phyloP scores from a whole-genome alignment of 2,113 vertebrate genomes.

The Leptosomus discolor region DNA sequence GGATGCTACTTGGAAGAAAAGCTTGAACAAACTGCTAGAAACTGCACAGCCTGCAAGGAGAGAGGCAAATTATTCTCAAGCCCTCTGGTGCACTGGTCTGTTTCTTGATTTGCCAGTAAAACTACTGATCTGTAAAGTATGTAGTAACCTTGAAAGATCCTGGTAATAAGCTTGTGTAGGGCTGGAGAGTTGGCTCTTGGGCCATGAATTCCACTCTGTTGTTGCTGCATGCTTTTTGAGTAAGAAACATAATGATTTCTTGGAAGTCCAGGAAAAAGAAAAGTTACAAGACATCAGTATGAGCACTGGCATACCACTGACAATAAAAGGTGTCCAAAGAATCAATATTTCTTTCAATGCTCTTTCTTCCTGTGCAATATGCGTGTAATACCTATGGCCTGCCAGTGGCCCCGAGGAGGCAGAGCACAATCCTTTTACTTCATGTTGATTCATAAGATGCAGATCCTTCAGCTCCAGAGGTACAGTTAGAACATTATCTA shows the following conservation, averaged over 20 bases:
- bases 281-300: background rate
- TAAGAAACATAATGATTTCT: background rate
- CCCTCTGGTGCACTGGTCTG: background rate
- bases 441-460: background rate
- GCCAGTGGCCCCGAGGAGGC: background rate
- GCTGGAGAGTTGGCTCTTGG: background rate
- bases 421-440: background rate
- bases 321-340: background rate
- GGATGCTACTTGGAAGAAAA: background rate
- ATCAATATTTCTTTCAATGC: background rate
- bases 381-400: background rate
- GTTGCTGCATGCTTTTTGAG: background rate
- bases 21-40: background rate
- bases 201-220: background rate
- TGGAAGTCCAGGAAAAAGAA: background rate
- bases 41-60: background rate
- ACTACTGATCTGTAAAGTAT: background rate
- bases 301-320: background rate
- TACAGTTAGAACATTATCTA: background rate
- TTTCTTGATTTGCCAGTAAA: background rate
- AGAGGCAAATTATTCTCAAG: background rate
- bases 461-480: background rate
- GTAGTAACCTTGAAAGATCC: background rate
- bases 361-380: background rate
- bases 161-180: background rate